Base-by-base conservation (phyloP, 23 tunicate species). In the Halocynthia roretzi region DNA sequence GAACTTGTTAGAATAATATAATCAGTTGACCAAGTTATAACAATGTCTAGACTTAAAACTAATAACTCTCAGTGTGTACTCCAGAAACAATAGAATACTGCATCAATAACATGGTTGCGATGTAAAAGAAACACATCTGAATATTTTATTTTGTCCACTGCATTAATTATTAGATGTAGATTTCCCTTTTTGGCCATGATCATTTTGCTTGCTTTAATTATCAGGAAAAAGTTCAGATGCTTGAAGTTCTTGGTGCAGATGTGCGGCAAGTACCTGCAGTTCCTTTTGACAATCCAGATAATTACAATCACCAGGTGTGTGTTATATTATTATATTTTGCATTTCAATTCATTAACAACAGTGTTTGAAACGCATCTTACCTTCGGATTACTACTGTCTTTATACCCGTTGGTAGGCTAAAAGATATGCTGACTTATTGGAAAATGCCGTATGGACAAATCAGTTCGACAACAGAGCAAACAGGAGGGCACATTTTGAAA, bases 261-360 rank as follows among this genome's bases (percentile, higher is more conserved):
- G 98, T 92, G 10, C 75, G 98, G 44, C 98, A 92, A n/a, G 98
- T 92, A 17, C 98, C 98, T 58, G 98, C 98, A 65, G 98, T 92
- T 48, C 92, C 98, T 7, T 92, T 92, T 86, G 98, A 92, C 61
- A 86, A 92, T 70, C 92, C 92, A 6, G 90, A 92, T 12, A 92
- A 92, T 82, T 92, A 92, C 76, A 92, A 92, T 70, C 98, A 92
- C 61, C 98, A 92, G 76, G 98, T 86, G 77, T 8, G 50, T 44
- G 15, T 22, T 68, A 12, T 68, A 17, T 68, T n/a, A 68, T 2
- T 68, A 17, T 17, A 68, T 17, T 18, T 4, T 19, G 18, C 12
- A 68, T 68, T 68, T 68, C 12, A 68, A 17, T 60, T 60, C 44
- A 31, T 31, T 4, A 60, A 15, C 18, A 60, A 60, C 64, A 1